Percentiles rank a stretch among this genome's conserved stretches.
Conservation (phyloP, 2,888 invertebrate genomes). For the Congeria kusceri region DNA sequence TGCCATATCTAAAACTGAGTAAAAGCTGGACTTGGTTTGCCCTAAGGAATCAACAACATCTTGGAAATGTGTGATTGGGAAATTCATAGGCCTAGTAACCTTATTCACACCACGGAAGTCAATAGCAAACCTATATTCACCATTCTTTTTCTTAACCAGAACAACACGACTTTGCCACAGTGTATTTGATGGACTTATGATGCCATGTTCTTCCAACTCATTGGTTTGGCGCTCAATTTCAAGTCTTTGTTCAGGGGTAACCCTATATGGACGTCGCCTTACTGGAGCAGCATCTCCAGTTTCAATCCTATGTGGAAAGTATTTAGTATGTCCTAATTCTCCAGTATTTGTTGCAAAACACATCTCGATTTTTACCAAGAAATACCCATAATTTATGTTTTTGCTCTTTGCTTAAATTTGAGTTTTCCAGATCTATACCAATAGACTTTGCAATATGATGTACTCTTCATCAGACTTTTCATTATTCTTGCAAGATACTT, state of each 20-base stretch:
- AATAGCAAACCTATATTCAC: constrained; percentile 56
- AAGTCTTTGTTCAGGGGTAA: constrained; percentile 24
- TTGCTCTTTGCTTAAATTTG: constrained; percentile 33
- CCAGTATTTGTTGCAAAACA: constrained; percentile 49
- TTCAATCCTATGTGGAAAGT: constrained; percentile 55
- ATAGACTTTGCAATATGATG: constrained; percentile 34
- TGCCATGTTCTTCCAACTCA: constrained; percentile 52
- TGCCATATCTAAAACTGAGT: constrained; percentile 50
- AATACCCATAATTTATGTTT: constrained; percentile 27
- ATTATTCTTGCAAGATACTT: neutral
- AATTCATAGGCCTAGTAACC: constrained; percentile 49
- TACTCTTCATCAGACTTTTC: constrained; percentile 6
- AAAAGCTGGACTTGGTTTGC: constrained; percentile 30
- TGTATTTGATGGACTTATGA: constrained; percentile 53
- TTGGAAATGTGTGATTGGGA: constrained; percentile 51
- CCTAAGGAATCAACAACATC: constrained; percentile 54
- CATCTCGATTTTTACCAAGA: constrained; percentile 52
- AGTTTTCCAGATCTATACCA: constrained; percentile 25
- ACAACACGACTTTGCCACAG: constrained; percentile 58
- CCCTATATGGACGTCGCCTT: constrained; percentile 37
- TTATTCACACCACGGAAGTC: constrained; percentile 57
- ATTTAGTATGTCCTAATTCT: constrained; percentile 55
- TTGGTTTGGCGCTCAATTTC: constrained; percentile 53
- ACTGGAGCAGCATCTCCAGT: constrained; percentile 52
- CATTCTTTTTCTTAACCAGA: constrained; percentile 50